A percentile compares a stretch with the other conserved stretches of the same genome.
These are phyloP conservation scores for Festucalex cinctus DNA, from an alignment of 2,113 vertebrate genomes.

Conservation along the genomic window DNA sequence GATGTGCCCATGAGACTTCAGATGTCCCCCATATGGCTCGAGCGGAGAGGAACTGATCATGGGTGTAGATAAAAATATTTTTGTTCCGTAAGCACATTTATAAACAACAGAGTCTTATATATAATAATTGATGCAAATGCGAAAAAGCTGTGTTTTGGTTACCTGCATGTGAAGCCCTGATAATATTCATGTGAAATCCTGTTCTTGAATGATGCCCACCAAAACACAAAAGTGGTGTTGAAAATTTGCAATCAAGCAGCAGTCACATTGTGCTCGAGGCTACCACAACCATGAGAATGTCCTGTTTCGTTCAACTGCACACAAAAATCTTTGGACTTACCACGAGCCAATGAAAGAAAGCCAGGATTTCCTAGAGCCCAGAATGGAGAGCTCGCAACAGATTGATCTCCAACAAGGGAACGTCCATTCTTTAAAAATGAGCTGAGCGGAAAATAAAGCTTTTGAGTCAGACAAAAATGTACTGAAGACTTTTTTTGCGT, in stretches of 20 bases:
- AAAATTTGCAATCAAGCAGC: conserved; percentile 36
- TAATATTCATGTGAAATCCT: conserved; percentile 45
- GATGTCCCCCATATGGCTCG: background rate
- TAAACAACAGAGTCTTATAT: background rate
- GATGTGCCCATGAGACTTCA: background rate
- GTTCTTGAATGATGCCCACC: conserved; percentile 25
- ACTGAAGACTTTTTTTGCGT: conserved; percentile 20
- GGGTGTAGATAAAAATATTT: background rate
- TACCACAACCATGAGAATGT: conserved; percentile 71
- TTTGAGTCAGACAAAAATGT: conserved; percentile 42
- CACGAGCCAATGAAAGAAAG: conserved; percentile 69
- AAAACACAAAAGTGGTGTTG: conserved; percentile 40
- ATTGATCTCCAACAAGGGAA: conserved; percentile 76
- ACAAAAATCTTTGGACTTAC: conserved; percentile 47
- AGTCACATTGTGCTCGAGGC: conserved; percentile 62
- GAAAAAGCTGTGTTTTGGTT: background rate
- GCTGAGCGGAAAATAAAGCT: conserved; percentile 15
- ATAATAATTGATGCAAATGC: no score
- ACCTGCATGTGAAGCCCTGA: conserved; percentile 38
- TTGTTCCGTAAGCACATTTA: background rate
- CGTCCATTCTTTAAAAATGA: conserved; percentile 67
- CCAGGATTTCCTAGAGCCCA: conserved; percentile 78
- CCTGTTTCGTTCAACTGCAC: conserved; percentile 54
- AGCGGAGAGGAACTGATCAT: background rate
- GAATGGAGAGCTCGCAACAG: conserved; percentile 73